Percentiles rank a stretch among this genome's conserved stretches.
These are phyloP conservation scores for Apamea epomidion DNA, from an alignment of 2,888 invertebrate genomes.

Conservation along the genomic window DNA sequence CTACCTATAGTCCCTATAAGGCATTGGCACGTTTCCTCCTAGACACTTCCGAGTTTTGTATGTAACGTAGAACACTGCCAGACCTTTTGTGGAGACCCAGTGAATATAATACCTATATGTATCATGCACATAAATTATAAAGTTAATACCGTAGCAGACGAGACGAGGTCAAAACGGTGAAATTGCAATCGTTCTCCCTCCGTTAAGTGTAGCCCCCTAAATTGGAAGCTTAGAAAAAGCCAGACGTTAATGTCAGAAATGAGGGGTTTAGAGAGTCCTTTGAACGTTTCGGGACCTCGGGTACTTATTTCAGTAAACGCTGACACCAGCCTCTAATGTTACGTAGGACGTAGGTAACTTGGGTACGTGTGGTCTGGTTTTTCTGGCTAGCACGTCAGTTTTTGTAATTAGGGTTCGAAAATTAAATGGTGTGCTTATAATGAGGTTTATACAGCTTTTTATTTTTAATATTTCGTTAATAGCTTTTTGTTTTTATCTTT, in stretches of 20 bases:
- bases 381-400: slow-evolving; percentile 30
- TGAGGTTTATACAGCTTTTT: slow-evolving; percentile 34
- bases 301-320: slow-evolving; percentile 67
- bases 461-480: slow-evolving; percentile 26
- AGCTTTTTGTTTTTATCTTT: slow-evolving; percentile 14
- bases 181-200: slow-evolving; percentile 63
- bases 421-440: slow-evolving; percentile 40
- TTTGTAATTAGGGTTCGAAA: slow-evolving; percentile 53
- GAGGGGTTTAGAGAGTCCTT: slow-evolving; percentile 66
- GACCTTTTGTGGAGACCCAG: background rate
- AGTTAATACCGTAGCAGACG: slow-evolving; percentile 52
- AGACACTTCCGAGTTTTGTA: background rate
- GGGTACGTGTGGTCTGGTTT: slow-evolving; percentile 42
- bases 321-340: slow-evolving; percentile 53
- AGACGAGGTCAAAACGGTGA: slow-evolving; percentile 65
- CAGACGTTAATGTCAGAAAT: slow-evolving; percentile 68
- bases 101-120: background rate
- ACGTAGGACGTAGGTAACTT: slow-evolving; percentile 30
- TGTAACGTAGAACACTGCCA: background rate
- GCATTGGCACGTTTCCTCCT: background rate
- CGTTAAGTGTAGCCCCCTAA: slow-evolving; percentile 64
- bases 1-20: background rate
- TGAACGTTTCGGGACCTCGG: slow-evolving; percentile 56
- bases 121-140: slow-evolving; percentile 33
- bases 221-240: slow-evolving; percentile 71